These are phyloP conservation scores for Tachina lurida DNA, from an alignment of 2,888 invertebrate genomes.

Conservation along the genomic window DNA sequence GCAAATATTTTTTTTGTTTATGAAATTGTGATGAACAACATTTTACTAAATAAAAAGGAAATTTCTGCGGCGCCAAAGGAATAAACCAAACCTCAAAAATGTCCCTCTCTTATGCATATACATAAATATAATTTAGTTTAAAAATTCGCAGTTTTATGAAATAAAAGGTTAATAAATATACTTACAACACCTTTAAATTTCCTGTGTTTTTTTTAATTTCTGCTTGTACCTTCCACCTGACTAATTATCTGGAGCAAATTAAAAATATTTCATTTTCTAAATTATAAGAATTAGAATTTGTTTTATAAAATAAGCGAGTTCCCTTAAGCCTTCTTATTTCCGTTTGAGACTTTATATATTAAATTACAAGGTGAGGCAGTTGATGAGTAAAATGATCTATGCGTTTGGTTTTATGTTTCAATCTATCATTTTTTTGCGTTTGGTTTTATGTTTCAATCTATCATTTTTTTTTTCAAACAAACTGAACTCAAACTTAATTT, in stretches of 20 bases:
- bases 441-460: no score
- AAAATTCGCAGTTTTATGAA: background rate
- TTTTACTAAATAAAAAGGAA: conserved; percentile 13
- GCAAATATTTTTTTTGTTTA: conserved; percentile 11
- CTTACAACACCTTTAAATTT: conserved; percentile 10
- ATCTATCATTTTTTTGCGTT: no score
- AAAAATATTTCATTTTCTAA: conserved; percentile 5
- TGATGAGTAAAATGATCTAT: no score
- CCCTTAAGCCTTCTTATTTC: no score
- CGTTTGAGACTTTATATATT: no score
- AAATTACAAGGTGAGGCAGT: no score
- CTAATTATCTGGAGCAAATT: background rate
- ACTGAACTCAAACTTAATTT: no score
- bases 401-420: no score
- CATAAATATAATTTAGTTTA: no score
- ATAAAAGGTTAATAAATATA: background rate
- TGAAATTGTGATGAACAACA: conserved; percentile 18
- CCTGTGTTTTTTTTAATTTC: background rate
- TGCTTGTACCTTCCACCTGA: background rate
- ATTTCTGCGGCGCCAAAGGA: background rate
- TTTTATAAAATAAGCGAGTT: no score
- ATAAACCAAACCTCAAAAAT: conserved; percentile 9
- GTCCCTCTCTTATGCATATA: background rate
- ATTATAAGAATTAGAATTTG: background rate
- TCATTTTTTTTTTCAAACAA: no score